These are phyloP conservation scores for Drosophila cognata DNA, from an alignment of 2,888 invertebrate species.

Conservation along the genomic window DNA sequence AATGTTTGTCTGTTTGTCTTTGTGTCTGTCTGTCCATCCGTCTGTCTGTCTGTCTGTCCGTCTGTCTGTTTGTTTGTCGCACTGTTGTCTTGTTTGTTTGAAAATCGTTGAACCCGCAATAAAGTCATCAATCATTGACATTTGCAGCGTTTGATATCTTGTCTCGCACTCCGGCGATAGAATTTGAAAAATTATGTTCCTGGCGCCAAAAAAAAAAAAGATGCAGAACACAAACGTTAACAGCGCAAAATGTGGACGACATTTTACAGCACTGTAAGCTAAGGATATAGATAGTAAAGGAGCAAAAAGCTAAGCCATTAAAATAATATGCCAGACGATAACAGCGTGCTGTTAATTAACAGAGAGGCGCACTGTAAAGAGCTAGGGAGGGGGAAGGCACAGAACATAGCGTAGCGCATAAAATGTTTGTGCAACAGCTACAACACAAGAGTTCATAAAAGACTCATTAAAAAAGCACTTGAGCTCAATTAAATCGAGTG, in stretches of 20 bases:
- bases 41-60: constrained; percentile 4
- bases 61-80: constrained; percentile 30
- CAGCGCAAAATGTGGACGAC: constrained; percentile 21
- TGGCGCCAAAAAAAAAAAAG: constrained; percentile 63
- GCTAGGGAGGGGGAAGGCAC: background rate
- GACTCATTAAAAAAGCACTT: constrained; percentile 78
- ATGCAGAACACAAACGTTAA: constrained; percentile 13
- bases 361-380: background rate
- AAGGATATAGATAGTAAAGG: background rate
- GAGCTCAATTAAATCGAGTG: constrained; percentile 75
- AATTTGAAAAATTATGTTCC: constrained; percentile 70
- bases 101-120: constrained; percentile 81
- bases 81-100: constrained; percentile 67
- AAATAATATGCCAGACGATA: background rate
- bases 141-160: constrained; percentile 68
- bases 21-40: background rate
- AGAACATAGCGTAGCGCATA: constrained; percentile 16
- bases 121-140: constrained; percentile 83
- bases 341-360: constrained; percentile 4
- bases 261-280: constrained; percentile 1
- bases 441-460: constrained; percentile 67
- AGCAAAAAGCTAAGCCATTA: background rate
- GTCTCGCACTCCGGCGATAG: constrained; percentile 25
- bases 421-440: constrained; percentile 39
- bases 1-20: constrained; percentile 7